phyloP scores from a whole-genome alignment of 2,113 vertebrate species.

The Oncorhynchus clarkii region DNA sequence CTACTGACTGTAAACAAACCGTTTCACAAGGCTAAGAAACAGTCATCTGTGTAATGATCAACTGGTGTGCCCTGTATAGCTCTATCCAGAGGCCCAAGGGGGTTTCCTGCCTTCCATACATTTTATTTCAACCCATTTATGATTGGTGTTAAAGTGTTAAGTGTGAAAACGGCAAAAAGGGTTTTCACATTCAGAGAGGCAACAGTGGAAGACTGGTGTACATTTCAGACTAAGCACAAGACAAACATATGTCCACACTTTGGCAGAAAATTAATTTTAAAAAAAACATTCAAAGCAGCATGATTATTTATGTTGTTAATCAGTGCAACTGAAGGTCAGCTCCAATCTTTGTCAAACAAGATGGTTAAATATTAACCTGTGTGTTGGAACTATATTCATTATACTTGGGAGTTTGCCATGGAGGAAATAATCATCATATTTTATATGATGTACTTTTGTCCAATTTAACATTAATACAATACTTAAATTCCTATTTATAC shows the following conservation, averaged over 20 bases:
- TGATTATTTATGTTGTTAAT: not conserved
- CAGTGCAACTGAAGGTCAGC: slow-evolving; percentile 3
- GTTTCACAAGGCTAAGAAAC: not conserved
- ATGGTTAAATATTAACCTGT: slow-evolving; percentile 3
- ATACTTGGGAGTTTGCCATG: not conserved
- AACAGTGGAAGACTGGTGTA: not conserved
- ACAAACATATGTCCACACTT: not conserved
- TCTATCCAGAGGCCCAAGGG: not conserved
- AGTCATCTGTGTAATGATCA: not conserved
- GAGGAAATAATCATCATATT: not conserved
- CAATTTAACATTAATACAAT: too few species aligned
- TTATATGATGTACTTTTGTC: not conserved
- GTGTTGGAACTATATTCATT: not conserved
- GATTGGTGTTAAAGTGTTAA: not conserved
- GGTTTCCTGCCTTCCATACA: not conserved
- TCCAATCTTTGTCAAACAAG: slow-evolving; percentile 4
- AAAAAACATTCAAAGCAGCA: not conserved
- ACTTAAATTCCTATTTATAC: too few species aligned
- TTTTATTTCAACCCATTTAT: not conserved
- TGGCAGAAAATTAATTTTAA: not conserved
- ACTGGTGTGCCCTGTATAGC: not conserved
- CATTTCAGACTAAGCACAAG: not conserved
- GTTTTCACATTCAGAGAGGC: not conserved
- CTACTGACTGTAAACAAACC: not conserved
- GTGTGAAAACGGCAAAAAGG: not conserved